Evolutionary conservation across 2,888 invertebrate species (phyloP), one percentile per base, ranked within the genome.

Genomic region (Pomacea canaliculata): DNA sequence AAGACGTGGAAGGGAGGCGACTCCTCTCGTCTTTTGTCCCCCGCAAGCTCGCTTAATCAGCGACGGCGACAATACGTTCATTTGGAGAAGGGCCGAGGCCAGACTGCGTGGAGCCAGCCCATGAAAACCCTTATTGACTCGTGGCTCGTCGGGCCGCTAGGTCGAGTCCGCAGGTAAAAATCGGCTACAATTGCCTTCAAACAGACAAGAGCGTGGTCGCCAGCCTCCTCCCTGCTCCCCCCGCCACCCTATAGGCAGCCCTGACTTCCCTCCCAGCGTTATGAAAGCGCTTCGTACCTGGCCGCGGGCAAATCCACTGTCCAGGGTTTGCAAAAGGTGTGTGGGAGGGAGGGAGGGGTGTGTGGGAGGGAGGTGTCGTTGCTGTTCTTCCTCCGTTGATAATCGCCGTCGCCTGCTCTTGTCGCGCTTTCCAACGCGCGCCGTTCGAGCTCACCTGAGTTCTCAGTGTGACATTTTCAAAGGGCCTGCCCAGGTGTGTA

Each of bases 151-250:
- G 5, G 56, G 12, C n/a, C 13, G 27, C 56, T 18, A 37, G 27
- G 27, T n/a, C 70, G 51, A 70, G 56, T 27, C 56, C 59, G 16
- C 60, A 19, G 51, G n/a, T 27, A 18, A 51, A 49, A 70, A 59
- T 70, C 70, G 23, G 70, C 56, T 56, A 70, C 70, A 70, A 70
- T 70, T 70, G 70, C 70, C 23, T 37, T 56, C 70, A 70, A 59
- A 70, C 56, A 70, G 70, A 70, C 70, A 70, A 70, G 59, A 56
- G 59, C 51, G 59, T 56, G 51, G 51, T 56, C 51, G 51, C 2
- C 51, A 0, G 51, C 51, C 70, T 59, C 59, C 56, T 51, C 48
- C 8, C 19, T 13, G 8, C 48, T n/a, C 51, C 56, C 23, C 37
- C 37, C 37, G 37, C 37, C 5, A 37, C 37, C 37, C 37, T 37